Evolutionary conservation across 2,113 vertebrate species (phyloP), one percentile per base, ranked within the genome.

Genomic region (Macroglossus sobrinus): DNA sequence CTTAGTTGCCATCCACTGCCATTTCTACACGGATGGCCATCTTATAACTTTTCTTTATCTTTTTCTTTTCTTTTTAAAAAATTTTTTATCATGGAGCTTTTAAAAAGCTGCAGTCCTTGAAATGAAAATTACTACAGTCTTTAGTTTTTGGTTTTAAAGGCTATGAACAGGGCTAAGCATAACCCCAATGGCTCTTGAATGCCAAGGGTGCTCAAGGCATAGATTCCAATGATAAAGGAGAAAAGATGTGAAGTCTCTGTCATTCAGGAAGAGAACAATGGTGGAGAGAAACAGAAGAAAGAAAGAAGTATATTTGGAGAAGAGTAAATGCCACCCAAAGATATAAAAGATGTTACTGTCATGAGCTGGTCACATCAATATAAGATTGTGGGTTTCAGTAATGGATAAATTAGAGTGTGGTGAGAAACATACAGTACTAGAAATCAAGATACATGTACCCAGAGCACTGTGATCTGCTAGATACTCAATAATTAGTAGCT

Each of bases 21-120:
- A 94, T 96, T 97, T 98, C 93, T 98, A 98, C 30, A n/a, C 63
- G 97, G 95, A 91, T 96, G 91, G 26, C 94, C 94, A 89, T 97
- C 96, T 94, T 81, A 71, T 81, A 95, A 86, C 93, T 95, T 93
- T 97, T 50, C 50, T 50, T 50, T 50, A 5, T 50, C 15, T 50
- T 50, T 50, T 50, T 50, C 15, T 18, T 50, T 50, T 50, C 1
- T 50, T 50, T 50, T 15, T 15, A 1, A 50, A 50, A 50, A n/a
- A n/a, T n/a, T 50, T 98, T 97, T 97, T 35, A 85, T 86, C 55
- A 3, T 79, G 38, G 21, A 82, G 47, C 57, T 95, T 94, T 91
- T 66, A 91, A 76, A 93, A 74, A 57, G 5, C 72, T 79, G 35
- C 11, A 18, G 16, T 75, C 8, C 35, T 91, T 53, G 66, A 96